Conservation (phyloP, 2,113 vertebrate genomes). For the Progne subis region DNA sequence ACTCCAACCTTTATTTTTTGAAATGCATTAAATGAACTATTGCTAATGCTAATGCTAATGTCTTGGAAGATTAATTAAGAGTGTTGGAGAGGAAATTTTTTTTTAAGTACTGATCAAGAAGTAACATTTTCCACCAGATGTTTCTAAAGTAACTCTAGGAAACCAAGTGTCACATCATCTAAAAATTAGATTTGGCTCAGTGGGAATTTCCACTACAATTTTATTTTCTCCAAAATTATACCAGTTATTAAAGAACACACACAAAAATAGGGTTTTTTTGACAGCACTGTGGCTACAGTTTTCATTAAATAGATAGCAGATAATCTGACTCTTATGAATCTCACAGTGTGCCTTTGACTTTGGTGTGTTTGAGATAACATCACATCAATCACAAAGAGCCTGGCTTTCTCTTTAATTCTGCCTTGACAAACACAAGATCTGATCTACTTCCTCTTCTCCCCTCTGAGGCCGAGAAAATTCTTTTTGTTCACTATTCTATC, state of each 20-base stretch:
- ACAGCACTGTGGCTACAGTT: background rate
- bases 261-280: background rate
- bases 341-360: background rate
- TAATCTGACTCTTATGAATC: background rate
- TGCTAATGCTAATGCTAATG: background rate
- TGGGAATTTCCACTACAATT: background rate
- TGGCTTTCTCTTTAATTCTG: background rate
- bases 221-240: background rate
- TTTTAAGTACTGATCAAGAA: background rate
- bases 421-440: background rate
- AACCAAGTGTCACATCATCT: background rate
- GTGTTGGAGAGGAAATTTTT: background rate
- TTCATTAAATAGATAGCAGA: background rate
- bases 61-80: conserved; percentile 7
- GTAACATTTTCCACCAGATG: background rate
- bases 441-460: background rate
- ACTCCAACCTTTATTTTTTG: background rate
- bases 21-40: conserved; percentile 6
- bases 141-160: background rate
- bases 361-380: background rate
- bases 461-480: background rate
- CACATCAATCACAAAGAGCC: background rate
- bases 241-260: background rate
- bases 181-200: background rate
- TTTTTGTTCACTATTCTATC: background rate